phyloP scores from a whole-genome alignment of 2,797 vertebrate genomes.

The Simalia tracyae region DNA sequence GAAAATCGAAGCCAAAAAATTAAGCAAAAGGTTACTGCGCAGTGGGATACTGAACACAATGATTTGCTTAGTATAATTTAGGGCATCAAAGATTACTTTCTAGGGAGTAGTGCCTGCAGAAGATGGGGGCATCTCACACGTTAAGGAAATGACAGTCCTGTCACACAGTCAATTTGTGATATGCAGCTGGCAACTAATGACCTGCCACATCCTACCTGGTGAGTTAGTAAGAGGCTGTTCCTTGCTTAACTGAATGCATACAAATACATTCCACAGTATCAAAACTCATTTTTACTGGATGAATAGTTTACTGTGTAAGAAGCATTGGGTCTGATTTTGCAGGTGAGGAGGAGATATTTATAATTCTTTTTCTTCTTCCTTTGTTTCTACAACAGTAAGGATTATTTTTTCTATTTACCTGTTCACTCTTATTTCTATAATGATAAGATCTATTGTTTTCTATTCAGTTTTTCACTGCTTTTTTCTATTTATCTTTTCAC shows the following conservation, averaged over 20 bases:
- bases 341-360: neutral
- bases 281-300: slow-evolving; percentile 10
- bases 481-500: neutral
- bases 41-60: neutral
- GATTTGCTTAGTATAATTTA: neutral
- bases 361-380: neutral
- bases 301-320: neutral
- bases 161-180: slow-evolving; percentile 28
- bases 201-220: neutral
- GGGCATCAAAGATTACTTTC: slow-evolving; percentile 10
- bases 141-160: neutral
- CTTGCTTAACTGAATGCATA: neutral
- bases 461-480: neutral
- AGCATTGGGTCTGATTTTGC: neutral
- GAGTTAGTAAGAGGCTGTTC: slow-evolving; percentile 10
- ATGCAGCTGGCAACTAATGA: slow-evolving; percentile 7
- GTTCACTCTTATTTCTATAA: neutral
- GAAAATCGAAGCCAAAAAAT: neutral
- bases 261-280: neutral
- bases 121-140: slow-evolving; percentile 1
- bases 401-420: neutral
- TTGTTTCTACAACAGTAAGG: neutral
- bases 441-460: neutral
- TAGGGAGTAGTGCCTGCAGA: neutral
- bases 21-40: slow-evolving; percentile 7